These are phyloP conservation scores for Virgularia gustaviana DNA, from an alignment of 92 coral and sea anemone genomes.

Conservation along the genomic window DNA sequence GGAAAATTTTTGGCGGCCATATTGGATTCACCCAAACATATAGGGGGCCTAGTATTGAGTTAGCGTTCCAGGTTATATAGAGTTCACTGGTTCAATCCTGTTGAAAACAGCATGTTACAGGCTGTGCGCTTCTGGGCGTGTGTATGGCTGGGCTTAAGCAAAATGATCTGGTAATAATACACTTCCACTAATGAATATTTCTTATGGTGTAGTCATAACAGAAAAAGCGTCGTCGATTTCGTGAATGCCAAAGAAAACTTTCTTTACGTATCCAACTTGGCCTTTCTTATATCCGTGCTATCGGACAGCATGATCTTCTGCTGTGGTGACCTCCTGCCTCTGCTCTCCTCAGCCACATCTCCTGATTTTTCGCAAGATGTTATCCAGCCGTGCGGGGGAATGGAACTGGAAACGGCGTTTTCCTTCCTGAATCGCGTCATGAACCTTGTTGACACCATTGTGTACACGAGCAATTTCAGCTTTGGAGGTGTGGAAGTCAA, in stretches of 20 bases:
- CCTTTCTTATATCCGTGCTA: constrained; percentile 89
- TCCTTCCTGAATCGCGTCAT: constrained; percentile 95
- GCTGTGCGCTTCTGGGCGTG: no score
- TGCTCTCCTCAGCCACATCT: constrained; percentile 93
- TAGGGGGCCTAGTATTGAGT: no score
- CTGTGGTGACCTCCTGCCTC: constrained; percentile 94
- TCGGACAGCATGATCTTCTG: constrained; percentile 97
- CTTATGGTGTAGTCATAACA: constrained; percentile 69
- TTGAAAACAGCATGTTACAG: no score
- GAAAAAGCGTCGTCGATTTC: constrained; percentile 95
- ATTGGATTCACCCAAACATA: no score
- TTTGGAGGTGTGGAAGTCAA: constrained; percentile 93
- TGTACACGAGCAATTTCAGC: constrained; percentile 91
- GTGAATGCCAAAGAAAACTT: constrained; percentile 95
- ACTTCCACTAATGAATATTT: not conserved
- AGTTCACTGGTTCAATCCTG: no score
- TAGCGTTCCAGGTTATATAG: no score
- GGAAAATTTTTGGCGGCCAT: no score
- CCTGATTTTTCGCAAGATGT: constrained; percentile 99
- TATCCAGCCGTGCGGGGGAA: constrained; percentile 99
- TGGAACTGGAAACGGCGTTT: constrained; percentile 95
- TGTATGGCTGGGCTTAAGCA: no score
- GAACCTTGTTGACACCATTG: constrained; percentile 94
- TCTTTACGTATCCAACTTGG: constrained; percentile 87
- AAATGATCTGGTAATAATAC: not conserved